Conservation (phyloP, 2,797 vertebrate species). For the Lepilemur septentrionalis region DNA sequence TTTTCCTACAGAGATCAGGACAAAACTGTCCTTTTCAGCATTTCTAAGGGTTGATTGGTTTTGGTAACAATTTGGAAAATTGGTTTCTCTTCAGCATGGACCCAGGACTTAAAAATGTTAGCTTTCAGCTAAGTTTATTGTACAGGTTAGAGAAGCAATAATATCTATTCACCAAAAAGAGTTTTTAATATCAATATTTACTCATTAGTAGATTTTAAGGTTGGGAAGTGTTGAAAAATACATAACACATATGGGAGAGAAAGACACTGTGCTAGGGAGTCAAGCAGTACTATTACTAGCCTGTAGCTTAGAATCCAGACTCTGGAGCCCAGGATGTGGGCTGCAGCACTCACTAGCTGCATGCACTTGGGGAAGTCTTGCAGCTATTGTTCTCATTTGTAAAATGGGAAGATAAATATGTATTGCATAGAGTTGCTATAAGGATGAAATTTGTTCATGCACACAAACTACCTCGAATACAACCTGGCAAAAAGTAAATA, state of each 20-base stretch:
- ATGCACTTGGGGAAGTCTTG: background rate
- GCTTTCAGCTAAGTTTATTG: background rate
- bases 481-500: background rate
- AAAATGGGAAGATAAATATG: background rate
- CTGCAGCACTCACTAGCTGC: background rate
- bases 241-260: background rate
- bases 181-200: background rate
- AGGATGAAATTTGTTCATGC: background rate
- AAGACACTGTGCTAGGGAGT: background rate
- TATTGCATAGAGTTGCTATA: background rate
- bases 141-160: background rate
- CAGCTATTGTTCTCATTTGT: background rate
- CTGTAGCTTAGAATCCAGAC: background rate
- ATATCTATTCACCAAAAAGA: background rate
- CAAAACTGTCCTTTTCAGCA: slow-evolving; percentile 50
- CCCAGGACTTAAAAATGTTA: background rate
- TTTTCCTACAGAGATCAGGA: slow-evolving; percentile 62
- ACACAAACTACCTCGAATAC: background rate
- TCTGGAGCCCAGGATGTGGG: background rate
- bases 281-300: background rate
- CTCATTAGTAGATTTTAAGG: background rate
- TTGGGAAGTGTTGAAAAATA: background rate
- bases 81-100: slow-evolving; percentile 7
- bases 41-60: slow-evolving; percentile 35
- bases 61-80: slow-evolving; percentile 34